Percentiles rank a stretch among this genome's conserved stretches.
Evolutionary conservation across 2,888 invertebrate species (phyloP).

Genomic region (Zele albiditarsus): DNA sequence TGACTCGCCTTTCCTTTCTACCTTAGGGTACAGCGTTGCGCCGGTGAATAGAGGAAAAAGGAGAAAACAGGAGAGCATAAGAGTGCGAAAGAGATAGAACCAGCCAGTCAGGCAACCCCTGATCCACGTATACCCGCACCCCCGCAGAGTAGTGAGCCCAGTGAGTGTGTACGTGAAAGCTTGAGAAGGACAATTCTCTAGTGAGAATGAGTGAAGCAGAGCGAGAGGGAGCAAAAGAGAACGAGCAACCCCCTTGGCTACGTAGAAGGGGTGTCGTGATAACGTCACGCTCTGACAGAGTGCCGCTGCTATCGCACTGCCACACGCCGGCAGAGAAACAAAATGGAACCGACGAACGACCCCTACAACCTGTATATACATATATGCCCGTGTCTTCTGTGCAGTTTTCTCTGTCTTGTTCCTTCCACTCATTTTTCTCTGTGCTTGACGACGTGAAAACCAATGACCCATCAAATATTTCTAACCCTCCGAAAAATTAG

Average conservation of each 20-base stretch:
- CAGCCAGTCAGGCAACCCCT: slow-evolving; percentile 63
- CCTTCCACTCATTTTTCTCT: slow-evolving; percentile 43
- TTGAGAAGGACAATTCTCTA: slow-evolving; percentile 27
- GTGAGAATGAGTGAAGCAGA: neutral
- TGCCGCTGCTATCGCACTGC: slow-evolving; percentile 75
- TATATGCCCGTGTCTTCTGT: slow-evolving; percentile 29
- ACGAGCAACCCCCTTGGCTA: slow-evolving; percentile 59
- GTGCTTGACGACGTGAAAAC: neutral
- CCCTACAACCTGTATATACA: slow-evolving; percentile 45
- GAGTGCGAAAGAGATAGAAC: slow-evolving; percentile 49
- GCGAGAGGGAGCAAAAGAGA: slow-evolving; percentile 29
- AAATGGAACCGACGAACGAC: slow-evolving; percentile 72
- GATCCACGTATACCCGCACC: slow-evolving; percentile 66
- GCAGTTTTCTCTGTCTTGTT: slow-evolving; percentile 26
- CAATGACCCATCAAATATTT: slow-evolving; percentile 38
- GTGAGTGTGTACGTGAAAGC: slow-evolving; percentile 30
- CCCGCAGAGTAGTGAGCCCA: slow-evolving; percentile 51
- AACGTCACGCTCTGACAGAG: slow-evolving; percentile 76
- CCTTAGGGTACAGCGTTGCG: slow-evolving; percentile 30
- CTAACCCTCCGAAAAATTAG: slow-evolving; percentile 26
- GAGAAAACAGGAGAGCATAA: slow-evolving; percentile 47
- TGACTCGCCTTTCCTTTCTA: slow-evolving; percentile 46
- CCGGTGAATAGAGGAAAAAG: slow-evolving; percentile 48
- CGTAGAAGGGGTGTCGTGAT: slow-evolving; percentile 73
- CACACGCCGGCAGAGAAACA: slow-evolving; percentile 75